Evolutionary conservation across 2,888 invertebrate genomes (phyloP).

Genomic region (Priocnemis perturbator): DNA sequence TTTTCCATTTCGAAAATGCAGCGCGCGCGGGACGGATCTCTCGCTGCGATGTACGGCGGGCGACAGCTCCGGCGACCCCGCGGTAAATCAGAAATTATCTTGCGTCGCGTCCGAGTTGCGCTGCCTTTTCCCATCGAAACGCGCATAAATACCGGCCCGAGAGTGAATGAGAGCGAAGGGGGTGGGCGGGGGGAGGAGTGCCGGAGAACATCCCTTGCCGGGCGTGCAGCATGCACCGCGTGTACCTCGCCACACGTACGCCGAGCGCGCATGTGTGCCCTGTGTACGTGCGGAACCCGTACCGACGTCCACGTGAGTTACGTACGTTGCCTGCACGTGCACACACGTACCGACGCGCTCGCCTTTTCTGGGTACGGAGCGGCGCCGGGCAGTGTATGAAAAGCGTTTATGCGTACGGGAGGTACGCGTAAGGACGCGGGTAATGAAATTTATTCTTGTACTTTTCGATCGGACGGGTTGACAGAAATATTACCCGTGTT

Average conservation of each 20-base stretch:
- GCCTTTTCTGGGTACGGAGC: too few species aligned
- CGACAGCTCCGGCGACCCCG: slow-evolving; percentile 51
- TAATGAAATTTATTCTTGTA: too few species aligned
- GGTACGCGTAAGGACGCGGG: slow-evolving; percentile 7
- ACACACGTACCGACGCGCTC: too few species aligned
- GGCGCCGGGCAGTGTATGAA: too few species aligned
- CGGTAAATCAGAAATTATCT: slow-evolving; percentile 75
- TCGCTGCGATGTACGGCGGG: slow-evolving; percentile 43
- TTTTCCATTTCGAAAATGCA: slow-evolving; percentile 54
- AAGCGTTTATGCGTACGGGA: slow-evolving; percentile 2
- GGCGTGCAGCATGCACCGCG: neutral
- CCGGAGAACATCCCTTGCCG: slow-evolving; percentile 7
- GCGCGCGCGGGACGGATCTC: slow-evolving; percentile 39
- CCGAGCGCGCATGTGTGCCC: slow-evolving; percentile 7
- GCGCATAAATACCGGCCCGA: slow-evolving; percentile 67
- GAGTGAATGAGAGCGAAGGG: slow-evolving; percentile 3
- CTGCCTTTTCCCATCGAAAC: slow-evolving; percentile 73
- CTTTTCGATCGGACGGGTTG: too few species aligned
- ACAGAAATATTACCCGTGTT: too few species aligned
- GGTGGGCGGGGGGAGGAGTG: neutral
- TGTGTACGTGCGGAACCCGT: neutral
- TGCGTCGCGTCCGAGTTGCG: slow-evolving; percentile 66
- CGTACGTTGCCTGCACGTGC: too few species aligned
- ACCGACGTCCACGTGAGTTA: too few species aligned
- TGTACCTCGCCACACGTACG: slow-evolving; percentile 4